Conservation (phyloP, 2,888 invertebrate species). For the Ornithoptera alexandrae region DNA sequence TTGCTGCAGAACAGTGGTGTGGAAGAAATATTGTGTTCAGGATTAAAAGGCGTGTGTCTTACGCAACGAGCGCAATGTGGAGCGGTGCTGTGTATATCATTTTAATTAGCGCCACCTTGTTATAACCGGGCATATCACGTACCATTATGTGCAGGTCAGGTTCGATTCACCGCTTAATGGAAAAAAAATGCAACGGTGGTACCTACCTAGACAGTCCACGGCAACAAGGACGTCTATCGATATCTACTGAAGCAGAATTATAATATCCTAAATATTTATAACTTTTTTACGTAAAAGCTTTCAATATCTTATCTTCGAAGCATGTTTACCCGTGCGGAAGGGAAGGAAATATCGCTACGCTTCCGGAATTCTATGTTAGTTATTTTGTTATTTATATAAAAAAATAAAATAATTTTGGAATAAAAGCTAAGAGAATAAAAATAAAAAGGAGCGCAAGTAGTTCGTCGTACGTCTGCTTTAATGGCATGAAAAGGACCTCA, state of each 20-base stretch:
- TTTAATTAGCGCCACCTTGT: too few relatives aligned
- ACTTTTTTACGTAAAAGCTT: neutral
- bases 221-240: too few relatives aligned
- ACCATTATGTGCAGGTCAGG: too few relatives aligned
- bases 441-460: neutral
- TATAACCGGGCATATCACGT: too few relatives aligned
- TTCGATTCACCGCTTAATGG: too few relatives aligned
- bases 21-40: too few relatives aligned
- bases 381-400: neutral
- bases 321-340: neutral
- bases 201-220: too few relatives aligned
- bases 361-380: neutral
- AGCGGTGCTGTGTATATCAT: too few relatives aligned
- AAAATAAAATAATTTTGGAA: neutral
- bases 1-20: too few relatives aligned
- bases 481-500: neutral
- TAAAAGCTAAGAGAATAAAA: neutral
- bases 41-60: too few relatives aligned
- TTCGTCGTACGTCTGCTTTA: neutral
- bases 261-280: neutral
- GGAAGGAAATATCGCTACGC: neutral
- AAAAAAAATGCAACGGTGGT: too few relatives aligned
- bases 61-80: too few relatives aligned
- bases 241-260: neutral
- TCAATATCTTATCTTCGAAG: neutral